phyloP scores from a whole-genome alignment of 2,888 invertebrate genomes.

The Colletes collaris region DNA sequence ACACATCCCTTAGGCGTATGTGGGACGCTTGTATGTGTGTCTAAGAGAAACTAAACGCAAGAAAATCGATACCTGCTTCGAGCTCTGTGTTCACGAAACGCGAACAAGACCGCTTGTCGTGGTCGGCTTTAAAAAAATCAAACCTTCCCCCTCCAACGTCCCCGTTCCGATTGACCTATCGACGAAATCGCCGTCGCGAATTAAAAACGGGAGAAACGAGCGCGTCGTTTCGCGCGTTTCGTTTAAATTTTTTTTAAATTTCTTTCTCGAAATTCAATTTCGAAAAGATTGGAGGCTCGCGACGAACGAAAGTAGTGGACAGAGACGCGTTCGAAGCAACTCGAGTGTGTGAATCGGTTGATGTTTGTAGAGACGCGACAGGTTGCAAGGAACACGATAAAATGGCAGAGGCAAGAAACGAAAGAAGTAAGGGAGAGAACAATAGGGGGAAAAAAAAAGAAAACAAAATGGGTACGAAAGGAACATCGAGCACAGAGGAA shows the following conservation, averaged over 20 bases:
- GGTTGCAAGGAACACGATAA: constrained; percentile 54
- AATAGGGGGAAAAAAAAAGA: constrained; percentile 2
- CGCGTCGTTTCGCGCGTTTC: too few species aligned
- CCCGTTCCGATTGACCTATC: too few species aligned
- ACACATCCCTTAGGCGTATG: constrained; percentile 46
- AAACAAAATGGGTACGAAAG: constrained; percentile 42
- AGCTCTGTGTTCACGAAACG: constrained; percentile 62
- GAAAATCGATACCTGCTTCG: constrained; percentile 49
- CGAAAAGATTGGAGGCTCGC: too few species aligned
- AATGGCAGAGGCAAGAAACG: constrained; percentile 13
- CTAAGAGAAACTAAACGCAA: constrained; percentile 21
- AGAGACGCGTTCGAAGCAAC: constrained; percentile 43
- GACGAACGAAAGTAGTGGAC: constrained; percentile 26
- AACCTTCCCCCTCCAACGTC: not conserved
- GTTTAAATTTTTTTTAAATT: not conserved
- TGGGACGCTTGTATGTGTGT: constrained; percentile 65
- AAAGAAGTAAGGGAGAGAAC: constrained; percentile 11
- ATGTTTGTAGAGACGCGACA: constrained; percentile 45
- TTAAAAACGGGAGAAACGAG: too few species aligned
- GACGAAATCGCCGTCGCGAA: too few species aligned
- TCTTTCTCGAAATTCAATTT: too few species aligned
- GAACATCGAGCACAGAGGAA: constrained; percentile 50
- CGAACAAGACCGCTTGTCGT: constrained; percentile 2
- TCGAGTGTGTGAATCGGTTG: constrained; percentile 32
- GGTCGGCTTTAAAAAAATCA: too few species aligned